Evolutionary conservation across 1,140 invertebrate genomes (phyloP).

Genomic region (Cotesia glomerata): DNA sequence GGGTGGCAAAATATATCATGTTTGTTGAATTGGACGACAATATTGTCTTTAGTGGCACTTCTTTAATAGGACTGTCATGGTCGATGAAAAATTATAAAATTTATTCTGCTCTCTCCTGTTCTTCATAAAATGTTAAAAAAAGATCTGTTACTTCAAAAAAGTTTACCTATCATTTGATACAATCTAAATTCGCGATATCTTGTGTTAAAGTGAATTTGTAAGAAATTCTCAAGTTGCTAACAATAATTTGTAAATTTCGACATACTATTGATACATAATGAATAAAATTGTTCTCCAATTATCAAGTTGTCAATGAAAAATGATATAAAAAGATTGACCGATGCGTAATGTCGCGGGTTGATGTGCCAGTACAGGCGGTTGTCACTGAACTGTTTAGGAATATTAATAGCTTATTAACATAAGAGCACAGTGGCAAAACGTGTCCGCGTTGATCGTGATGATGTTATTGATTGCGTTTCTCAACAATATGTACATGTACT

Average conservation of each 20-base stretch:
- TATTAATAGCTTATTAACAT: conserved; percentile 59
- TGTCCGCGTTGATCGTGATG: conserved; percentile 56
- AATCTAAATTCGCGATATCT: no score
- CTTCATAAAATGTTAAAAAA: no score
- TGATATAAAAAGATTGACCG: conserved; percentile 14
- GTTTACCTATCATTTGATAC: no score
- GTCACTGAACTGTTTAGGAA: conserved; percentile 44
- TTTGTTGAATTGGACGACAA: no score
- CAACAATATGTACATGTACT: conserved; percentile 16
- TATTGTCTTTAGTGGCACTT: no score
- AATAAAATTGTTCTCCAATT: background rate
- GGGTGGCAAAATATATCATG: no score
- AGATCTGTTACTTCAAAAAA: no score
- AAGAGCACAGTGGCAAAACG: conserved; percentile 52
- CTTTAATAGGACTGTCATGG: no score
- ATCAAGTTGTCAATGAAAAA: background rate
- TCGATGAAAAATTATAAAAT: no score
- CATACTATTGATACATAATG: no score
- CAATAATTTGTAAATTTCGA: background rate
- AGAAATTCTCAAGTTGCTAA: background rate
- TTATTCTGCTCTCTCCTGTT: no score
- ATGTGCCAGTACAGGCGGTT: conserved; percentile 17
- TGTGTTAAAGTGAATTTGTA: no score
- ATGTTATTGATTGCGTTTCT: conserved; percentile 57
- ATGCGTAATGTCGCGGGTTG: conserved; percentile 26